Evolutionary conservation across 1,140 invertebrate species (phyloP).

Genomic region (Trichonephila clavipes): DNA sequence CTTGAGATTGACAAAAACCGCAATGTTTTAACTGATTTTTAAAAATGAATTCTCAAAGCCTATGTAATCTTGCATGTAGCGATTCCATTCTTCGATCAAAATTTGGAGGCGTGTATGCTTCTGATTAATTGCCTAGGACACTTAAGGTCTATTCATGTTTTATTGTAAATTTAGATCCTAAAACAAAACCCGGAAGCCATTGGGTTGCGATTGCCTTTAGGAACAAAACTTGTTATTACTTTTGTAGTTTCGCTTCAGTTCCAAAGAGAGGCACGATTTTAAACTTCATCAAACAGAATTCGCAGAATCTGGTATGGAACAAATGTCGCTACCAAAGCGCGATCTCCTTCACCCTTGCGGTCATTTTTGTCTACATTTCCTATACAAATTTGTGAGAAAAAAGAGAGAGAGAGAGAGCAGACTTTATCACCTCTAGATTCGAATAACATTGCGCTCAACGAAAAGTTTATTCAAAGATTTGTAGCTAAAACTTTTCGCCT

Average conservation of each 20-base stretch:
- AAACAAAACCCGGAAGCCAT: constrained; percentile 12
- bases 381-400: constrained; percentile 10
- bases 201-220: background rate
- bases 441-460: background rate
- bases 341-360: background rate
- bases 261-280: background rate
- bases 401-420: no score
- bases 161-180: constrained; percentile 48
- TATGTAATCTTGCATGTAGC: constrained; percentile 2
- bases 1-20: constrained; percentile 37
- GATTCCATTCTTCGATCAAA: background rate
- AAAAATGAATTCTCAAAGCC: constrained; percentile 41
- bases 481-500: background rate
- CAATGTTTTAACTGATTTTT: constrained; percentile 6
- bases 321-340: background rate
- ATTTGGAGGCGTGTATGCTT: constrained; percentile 12
- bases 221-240: constrained; percentile 6
- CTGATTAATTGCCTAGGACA: no score
- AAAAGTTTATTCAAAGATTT: background rate
- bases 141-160: background rate
- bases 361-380: constrained; percentile 5
- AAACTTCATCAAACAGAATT: background rate
- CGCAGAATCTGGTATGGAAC: background rate
- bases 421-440: background rate
- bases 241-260: background rate